Conservation (phyloP, 2,113 vertebrate genomes). For the Platanista minor region DNA sequence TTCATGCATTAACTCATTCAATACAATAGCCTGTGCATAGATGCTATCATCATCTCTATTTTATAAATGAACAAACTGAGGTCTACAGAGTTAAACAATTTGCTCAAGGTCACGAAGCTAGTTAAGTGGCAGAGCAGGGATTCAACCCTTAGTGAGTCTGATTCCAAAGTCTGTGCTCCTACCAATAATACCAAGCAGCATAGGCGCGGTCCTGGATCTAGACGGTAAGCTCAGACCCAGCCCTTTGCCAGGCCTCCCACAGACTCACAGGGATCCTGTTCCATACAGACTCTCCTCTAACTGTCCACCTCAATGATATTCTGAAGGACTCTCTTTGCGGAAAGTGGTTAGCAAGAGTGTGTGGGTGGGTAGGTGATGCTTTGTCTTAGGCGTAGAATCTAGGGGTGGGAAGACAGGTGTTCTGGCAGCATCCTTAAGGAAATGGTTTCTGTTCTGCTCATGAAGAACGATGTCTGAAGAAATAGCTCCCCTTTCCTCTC, state of each 20-base stretch:
- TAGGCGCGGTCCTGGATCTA: neutral
- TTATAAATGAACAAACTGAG: slow-evolving; percentile 30
- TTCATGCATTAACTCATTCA: slow-evolving; percentile 25
- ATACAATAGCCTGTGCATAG: neutral
- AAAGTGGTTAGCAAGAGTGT: neutral
- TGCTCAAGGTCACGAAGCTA: neutral
- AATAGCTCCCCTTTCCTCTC: neutral
- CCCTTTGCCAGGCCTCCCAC: neutral
- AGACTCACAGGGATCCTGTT: neutral
- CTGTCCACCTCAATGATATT: neutral
- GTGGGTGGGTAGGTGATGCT: neutral
- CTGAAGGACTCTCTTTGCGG: neutral
- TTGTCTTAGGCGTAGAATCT: neutral
- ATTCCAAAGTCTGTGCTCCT: neutral
- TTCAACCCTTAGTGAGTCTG: neutral
- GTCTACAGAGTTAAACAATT: neutral
- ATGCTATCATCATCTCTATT: neutral
- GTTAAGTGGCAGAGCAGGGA: neutral
- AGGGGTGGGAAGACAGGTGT: neutral
- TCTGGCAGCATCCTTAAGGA: neutral
- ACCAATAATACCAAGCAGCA: neutral
- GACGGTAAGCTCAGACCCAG: neutral
- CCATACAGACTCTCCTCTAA: neutral
- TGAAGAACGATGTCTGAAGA: neutral
- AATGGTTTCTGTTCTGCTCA: neutral